Base-by-base conservation (phyloP, 1,140 invertebrate genomes). In the Drosophila seguyi region DNA sequence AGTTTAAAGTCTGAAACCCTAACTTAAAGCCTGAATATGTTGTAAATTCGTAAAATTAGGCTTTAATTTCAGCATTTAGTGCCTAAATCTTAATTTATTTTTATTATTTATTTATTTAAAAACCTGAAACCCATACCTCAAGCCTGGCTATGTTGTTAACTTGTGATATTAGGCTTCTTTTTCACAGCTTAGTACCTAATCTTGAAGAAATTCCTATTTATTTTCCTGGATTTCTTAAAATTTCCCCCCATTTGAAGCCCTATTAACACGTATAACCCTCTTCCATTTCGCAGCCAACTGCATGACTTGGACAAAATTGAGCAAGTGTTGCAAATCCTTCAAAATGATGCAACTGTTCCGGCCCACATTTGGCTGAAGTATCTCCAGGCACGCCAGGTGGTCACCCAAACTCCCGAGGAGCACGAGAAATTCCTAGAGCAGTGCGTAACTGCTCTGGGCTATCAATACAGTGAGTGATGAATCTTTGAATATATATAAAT, bases 361-460 rank as follows among this genome's bases (percentile, higher is more conserved):
- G 39, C 84, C 0, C 47, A 87, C 10, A 50, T 87, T 4, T 87
- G 83, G 83, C 38, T 83, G 0, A 62, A 69, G 1, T 88, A 87
- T 41, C 53, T 87, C 1, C 76, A 73, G 44, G 58, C 55, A 0
- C 44, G 56, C 0, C 29, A 66, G 16, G 55, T 60, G 16, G 84
- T 88, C 0, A 84, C 84, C 7, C 84, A 87, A 20, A 80, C 84
- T 0, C 5, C 47, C 0, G 60, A 63, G 3, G 84, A 87, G 48
- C 29, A 20, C 8, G 18, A 22, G 4, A 8, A n/a, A 0, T 87
- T 77, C 27, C 22, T 77, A 6, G 14, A n/a, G 0, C 66, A 71
- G 8, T 87, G 80, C 38, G 31, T 36, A 7, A 41, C 34, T 8
- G 81, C 84, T 0, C 25, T 87, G 1, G 2, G 27, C 16, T 63